Evolutionary conservation across 2,888 invertebrate species (phyloP), one percentile per base, ranked within the genome.

Genomic region (Drosophila tanythrix): DNA sequence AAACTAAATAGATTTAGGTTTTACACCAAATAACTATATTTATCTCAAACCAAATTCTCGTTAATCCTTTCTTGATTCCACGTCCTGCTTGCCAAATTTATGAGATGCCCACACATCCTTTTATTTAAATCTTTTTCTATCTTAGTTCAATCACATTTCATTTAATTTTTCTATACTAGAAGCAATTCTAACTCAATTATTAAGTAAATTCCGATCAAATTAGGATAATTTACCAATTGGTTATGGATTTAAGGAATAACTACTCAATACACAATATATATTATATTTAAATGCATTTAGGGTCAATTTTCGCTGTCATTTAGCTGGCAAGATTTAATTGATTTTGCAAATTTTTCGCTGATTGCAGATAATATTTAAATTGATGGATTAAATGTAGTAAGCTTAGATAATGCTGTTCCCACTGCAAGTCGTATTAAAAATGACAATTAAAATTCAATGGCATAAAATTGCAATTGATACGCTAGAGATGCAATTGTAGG

Each of bases 401-500:
- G 25, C 33, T 53, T 27, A 13, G 11, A 11, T 33, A 33, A 31
- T 25, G 21, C 18, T 52, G 52, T 50, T 59, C 21, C 43, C 7
- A 33, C 3, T 59, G 31, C 21, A 58, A 36, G 15, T 10, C 21
- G 7, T 50, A 57, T 48, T 61, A 35, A 18, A 29, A 43, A 46
- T 46, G 31, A 53, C n/a, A 55, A 53, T 43, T 61, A 59, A 46
- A 48, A 63, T 61, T 71, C 68, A 50, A 40, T 56, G 46, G 33
- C n/a, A 13, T 50, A 18, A 58, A 61, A 63, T 38, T 46, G 38
- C 57, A 64, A 58, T 69, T 60, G 31, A 21, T 63, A 55, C 60
- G 70, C 73, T 68, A 57, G 36, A 60, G 65, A 38, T 71, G 82
- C 74, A 73, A 36, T 69, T 55, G 29, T 21, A 25, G 61, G 53